Conservation (phyloP, 1,140 invertebrate species). For the Aphelenchoides besseyi region DNA sequence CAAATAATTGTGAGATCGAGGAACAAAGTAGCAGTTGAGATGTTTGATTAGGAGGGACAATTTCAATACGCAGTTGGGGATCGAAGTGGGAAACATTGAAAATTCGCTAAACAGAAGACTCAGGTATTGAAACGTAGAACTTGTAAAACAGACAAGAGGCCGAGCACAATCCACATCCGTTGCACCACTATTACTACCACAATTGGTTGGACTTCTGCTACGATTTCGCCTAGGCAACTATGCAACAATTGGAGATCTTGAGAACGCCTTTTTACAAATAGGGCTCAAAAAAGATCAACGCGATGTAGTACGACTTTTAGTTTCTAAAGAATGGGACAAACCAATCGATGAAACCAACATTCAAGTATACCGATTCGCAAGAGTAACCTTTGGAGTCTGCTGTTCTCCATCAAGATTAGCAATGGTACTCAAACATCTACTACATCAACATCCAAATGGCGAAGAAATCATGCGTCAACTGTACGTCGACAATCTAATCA, state of each 20-base stretch:
- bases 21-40: too few relatives aligned
- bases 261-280: neutral
- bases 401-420: neutral
- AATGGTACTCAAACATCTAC: neutral
- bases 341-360: neutral
- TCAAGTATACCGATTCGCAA: conserved; percentile 1
- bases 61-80: too few relatives aligned
- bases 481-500: neutral
- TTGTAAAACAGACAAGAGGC: too few relatives aligned
- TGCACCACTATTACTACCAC: conserved; percentile 2
- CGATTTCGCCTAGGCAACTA: neutral
- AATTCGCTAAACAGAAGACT: too few relatives aligned
- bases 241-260: neutral
- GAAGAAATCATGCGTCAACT: neutral
- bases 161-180: too few relatives aligned
- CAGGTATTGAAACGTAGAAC: too few relatives aligned
- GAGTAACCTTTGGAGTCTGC: neutral
- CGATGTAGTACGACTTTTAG: neutral
- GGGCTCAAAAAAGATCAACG: neutral
- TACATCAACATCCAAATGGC: neutral
- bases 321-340: conserved; percentile 10
- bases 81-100: too few relatives aligned
- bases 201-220: neutral
- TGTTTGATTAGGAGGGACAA: too few relatives aligned
- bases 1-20: too few relatives aligned